phyloP scores from a whole-genome alignment of 2,797 vertebrate genomes.

The Crax fasciolata region DNA sequence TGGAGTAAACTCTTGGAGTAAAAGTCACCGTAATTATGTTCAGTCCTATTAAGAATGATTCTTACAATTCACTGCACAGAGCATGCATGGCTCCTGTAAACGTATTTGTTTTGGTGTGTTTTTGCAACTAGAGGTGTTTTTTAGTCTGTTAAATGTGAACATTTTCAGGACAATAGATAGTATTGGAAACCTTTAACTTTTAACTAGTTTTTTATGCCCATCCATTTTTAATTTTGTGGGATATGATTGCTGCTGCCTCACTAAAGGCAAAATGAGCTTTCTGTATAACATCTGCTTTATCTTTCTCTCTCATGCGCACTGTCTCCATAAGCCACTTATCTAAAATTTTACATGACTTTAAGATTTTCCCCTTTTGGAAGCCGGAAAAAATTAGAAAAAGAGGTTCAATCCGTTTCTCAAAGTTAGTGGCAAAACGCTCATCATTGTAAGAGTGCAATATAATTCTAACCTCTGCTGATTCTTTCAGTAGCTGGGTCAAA shows the following conservation, averaged over 20 bases:
- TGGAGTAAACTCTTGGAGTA: background rate
- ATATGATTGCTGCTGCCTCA: background rate
- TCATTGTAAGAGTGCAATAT: rapidly evolving
- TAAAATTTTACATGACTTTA: slow-evolving; percentile 31
- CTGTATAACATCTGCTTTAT: background rate
- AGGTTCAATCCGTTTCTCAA: background rate
- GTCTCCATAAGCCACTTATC: slow-evolving; percentile 11
- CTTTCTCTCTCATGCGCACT: background rate
- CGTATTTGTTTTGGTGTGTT: background rate
- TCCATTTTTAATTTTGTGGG: background rate
- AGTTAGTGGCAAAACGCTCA: background rate
- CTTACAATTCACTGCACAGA: background rate
- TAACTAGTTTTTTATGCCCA: background rate
- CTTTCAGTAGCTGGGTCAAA: background rate
- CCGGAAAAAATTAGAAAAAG: slow-evolving; percentile 6
- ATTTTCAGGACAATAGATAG: background rate
- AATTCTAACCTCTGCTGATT: background rate
- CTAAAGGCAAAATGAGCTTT: background rate
- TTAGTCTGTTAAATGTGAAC: background rate
- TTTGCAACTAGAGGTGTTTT: background rate
- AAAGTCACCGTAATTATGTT: background rate
- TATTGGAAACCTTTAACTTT: background rate
- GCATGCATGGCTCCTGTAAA: background rate
- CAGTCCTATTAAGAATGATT: background rate
- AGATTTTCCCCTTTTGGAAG: background rate